phyloP scores from a whole-genome alignment of 1,140 invertebrate genomes.

The Temnothorax nylanderi region DNA sequence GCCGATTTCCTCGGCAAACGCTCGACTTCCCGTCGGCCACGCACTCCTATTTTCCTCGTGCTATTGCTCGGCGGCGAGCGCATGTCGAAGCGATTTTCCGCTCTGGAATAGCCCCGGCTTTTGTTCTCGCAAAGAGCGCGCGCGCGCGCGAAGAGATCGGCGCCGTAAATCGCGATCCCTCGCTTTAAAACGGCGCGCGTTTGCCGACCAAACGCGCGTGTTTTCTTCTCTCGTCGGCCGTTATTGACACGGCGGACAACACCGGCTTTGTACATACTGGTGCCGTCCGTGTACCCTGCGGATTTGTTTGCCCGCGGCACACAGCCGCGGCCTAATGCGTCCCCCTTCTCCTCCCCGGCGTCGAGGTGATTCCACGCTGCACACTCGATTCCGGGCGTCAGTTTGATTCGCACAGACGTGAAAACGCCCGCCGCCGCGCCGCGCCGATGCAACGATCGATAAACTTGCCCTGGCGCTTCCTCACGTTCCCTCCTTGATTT shows the following conservation, averaged over 20 bases:
- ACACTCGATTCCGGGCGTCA: constrained; percentile 2
- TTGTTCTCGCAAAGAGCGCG: constrained; percentile 30
- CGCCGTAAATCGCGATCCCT: constrained; percentile 46
- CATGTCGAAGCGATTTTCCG: constrained; percentile 53
- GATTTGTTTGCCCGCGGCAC: constrained; percentile 50
- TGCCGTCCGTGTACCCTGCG: constrained; percentile 45
- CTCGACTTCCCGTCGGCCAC: not conserved
- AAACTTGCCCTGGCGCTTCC: not conserved
- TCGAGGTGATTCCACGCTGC: constrained; percentile 20
- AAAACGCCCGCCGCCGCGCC: no score
- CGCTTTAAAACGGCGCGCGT: constrained; percentile 40
- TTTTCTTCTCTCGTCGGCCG: constrained; percentile 58
- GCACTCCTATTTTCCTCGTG: constrained; percentile 35
- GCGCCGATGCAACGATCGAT: not conserved
- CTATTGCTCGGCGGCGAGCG: constrained; percentile 37
- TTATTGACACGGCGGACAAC: constrained; percentile 60
- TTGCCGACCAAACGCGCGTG: constrained; percentile 52
- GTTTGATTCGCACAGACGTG: constrained; percentile 13
- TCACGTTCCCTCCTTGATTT: not conserved
- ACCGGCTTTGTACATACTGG: constrained; percentile 51
- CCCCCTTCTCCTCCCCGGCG: constrained; percentile 3
- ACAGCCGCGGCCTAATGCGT: constrained; percentile 41
- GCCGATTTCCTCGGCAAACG: constrained; percentile 6
- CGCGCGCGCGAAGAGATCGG: constrained; percentile 34
- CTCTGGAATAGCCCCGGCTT: not conserved